phyloP scores from a whole-genome alignment of 2,888 invertebrate species.

The Drosophila anceps region DNA sequence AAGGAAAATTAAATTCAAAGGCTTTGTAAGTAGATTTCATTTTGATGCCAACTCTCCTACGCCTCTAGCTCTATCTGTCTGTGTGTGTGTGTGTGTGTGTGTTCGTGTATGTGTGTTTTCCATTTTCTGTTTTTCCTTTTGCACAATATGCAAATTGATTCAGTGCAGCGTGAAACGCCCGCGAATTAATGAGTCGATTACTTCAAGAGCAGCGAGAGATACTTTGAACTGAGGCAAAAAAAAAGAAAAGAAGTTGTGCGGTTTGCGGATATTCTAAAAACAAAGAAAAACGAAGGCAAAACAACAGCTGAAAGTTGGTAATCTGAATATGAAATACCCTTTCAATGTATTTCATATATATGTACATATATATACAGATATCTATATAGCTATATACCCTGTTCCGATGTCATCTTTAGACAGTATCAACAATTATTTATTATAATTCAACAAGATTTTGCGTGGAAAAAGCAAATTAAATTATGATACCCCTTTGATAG shows the following conservation, averaged over 20 bases:
- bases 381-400: too few species aligned
- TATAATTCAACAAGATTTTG: not conserved
- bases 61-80: constrained; percentile 2
- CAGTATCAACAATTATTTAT: not conserved
- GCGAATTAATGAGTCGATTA: constrained; percentile 83
- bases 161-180: constrained; percentile 79
- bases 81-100: constrained; percentile 8
- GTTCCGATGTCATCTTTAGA: not conserved
- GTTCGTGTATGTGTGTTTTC: constrained; percentile 17
- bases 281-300: constrained; percentile 34
- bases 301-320: not conserved
- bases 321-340: constrained; percentile 7
- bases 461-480: not conserved
- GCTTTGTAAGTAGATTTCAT: constrained; percentile 75
- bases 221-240: constrained; percentile 8
- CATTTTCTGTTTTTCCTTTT: constrained; percentile 51
- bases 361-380: too few species aligned
- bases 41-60: constrained; percentile 35
- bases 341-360: not conserved
- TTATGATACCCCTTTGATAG: not conserved
- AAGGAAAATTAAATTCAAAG: constrained; percentile 75
- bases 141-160: constrained; percentile 79
- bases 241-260: constrained; percentile 33
- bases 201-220: constrained; percentile 58
- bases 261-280: constrained; percentile 63